Conservation (phyloP, 2,113 vertebrate genomes). For the Notothenia coriiceps region DNA sequence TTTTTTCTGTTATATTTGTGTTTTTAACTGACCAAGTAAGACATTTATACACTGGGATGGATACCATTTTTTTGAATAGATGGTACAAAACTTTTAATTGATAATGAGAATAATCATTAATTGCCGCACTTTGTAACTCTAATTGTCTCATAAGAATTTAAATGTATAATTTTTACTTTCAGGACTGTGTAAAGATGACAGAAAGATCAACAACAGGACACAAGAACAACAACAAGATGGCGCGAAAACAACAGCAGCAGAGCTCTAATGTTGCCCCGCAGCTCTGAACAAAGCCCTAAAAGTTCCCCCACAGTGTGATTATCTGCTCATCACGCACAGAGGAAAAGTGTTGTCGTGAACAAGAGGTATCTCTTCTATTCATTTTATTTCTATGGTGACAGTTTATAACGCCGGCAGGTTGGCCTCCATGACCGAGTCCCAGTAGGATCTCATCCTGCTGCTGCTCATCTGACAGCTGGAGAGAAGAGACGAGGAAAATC, state of each 20-base stretch:
- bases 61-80: too few species aligned
- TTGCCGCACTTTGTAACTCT: not conserved
- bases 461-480: constrained; percentile 59
- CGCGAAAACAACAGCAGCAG: not conserved
- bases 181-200: not conserved
- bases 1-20: too few species aligned
- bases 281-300: not conserved
- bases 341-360: not conserved
- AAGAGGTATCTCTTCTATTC: not conserved
- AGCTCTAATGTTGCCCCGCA: not conserved
- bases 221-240: too few species aligned
- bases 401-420: constrained; percentile 56
- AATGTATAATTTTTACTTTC: not conserved
- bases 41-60: too few species aligned
- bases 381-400: constrained; percentile 32
- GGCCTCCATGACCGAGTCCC: constrained; percentile 34
- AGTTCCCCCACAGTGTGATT: constrained; percentile 18
- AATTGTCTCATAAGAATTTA: not conserved
- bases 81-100: not conserved
- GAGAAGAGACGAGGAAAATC: constrained; percentile 36
- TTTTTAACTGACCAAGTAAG: too few species aligned
- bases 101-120: not conserved
- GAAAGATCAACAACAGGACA: too few species aligned
- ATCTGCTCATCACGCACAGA: constrained; percentile 6
- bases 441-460: constrained; percentile 20